Evolutionary conservation across 30 jellyfish, hydroid and myxozoan species (phyloP), one percentile per base, ranked within the genome.

Genomic region (Hydractinia symbiolongicarpus): DNA sequence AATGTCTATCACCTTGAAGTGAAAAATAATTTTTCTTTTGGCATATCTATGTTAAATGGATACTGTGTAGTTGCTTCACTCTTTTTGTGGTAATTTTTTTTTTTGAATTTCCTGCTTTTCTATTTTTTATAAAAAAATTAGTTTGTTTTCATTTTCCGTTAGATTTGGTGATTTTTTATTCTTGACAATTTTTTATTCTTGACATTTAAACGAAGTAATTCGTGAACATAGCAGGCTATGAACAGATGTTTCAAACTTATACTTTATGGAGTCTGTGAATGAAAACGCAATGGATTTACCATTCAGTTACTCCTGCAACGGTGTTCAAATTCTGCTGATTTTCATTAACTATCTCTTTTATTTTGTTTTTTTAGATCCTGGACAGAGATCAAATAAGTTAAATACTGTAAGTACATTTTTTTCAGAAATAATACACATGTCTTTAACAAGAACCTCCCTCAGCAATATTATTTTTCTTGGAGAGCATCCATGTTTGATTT

Each of bases 361-460:
- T 72, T 58, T 16, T 57, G 53, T 84, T 16, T 9, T 80, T 73
- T 60, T 49, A 86, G 95, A 86, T 73, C 95, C 95, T 4, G 95
- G 95, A 44, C 89, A 87, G 44, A 73, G 89, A 56, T n/a, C 84
- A 4, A 44, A 7, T 4, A n/a, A 40, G 73, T 5, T 87, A 85
- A 30, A 78, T 58, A 11, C 88, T 85, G 8, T 86, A 83, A 16
- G 69, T 40, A 50, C 56, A 7, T 53, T 51, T 67, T n/a, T 86
- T 85, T 77, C 44, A 30, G 44, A 30, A 30, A 30, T 30, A 30
- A 30, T 30, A 30, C 44, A 30, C 44, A 30, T 30, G 44, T 30
- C 44, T 30, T 30, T 30, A 30, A 30, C 44, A 30, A 30, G 44
- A 30, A 30, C 44, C 44, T 30, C 2, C 44, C 44, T 30, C 44